Conservation (phyloP, 2,113 vertebrate genomes). For the Alectura lathami region DNA sequence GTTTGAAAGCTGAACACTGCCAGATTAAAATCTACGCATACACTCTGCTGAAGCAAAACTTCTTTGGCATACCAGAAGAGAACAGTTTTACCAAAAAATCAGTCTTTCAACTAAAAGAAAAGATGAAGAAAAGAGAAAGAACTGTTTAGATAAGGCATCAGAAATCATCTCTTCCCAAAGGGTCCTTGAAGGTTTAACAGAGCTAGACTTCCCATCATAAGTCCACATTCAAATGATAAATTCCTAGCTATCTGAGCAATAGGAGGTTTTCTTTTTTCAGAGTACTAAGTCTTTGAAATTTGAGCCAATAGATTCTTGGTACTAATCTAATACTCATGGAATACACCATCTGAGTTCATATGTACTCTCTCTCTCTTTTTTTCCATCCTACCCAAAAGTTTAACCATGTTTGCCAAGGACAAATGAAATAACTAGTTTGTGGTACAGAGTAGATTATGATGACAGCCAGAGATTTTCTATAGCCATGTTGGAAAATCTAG, state of each 20-base stretch:
- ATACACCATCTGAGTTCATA: neutral
- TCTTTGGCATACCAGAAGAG: neutral
- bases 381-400: neutral
- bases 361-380: neutral
- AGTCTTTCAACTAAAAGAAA: neutral
- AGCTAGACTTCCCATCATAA: neutral
- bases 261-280: neutral
- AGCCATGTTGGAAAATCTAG: neutral
- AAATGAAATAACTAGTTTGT: neutral
- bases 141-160: neutral
- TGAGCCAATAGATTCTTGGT: neutral
- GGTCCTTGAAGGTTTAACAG: neutral
- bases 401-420: neutral
- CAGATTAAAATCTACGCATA: no score
- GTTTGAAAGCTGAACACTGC: neutral
- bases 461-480: neutral
- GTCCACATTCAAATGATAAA: accelerated
- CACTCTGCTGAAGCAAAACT: neutral
- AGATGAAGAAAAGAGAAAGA: no score
- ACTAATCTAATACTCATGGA: neutral
- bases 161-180: neutral
- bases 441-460: neutral
- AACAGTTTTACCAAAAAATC: neutral
- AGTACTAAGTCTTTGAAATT: neutral
- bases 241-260: neutral